Evolutionary conservation across 2,888 invertebrate species (phyloP).

Genomic region (Aplocera efformata): DNA sequence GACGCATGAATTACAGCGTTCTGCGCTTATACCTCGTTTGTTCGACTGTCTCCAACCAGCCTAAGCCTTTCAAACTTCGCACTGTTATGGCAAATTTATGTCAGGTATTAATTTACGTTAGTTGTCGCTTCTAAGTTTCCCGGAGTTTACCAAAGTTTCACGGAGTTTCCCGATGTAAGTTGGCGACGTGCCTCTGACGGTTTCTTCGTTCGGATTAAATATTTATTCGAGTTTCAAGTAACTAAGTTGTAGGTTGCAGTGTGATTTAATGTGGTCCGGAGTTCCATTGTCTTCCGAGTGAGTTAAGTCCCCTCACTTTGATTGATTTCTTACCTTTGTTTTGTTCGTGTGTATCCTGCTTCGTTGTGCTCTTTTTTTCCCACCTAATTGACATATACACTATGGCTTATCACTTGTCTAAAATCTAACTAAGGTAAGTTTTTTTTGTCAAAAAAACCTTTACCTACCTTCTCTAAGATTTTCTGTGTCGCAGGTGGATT

Average conservation of each 20-base stretch:
- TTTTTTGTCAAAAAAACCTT: too few relatives aligned
- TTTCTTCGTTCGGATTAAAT: conserved; percentile 65
- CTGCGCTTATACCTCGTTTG: conserved; percentile 57
- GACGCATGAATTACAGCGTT: conserved; percentile 1
- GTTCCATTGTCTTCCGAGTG: conserved; percentile 14
- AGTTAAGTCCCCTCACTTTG: background rate
- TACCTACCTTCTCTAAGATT: too few relatives aligned
- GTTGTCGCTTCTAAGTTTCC: conserved; percentile 48
- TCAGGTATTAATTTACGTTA: conserved; percentile 78
- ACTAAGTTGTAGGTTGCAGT: conserved; percentile 31
- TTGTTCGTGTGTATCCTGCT: too few relatives aligned
- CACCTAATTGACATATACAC: too few relatives aligned
- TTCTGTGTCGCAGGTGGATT: too few relatives aligned
- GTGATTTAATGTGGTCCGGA: conserved; percentile 19
- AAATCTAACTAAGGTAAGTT: too few relatives aligned
- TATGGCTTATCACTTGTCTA: too few relatives aligned
- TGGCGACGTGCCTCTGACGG: conserved; percentile 48
- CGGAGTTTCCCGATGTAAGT: conserved; percentile 49
- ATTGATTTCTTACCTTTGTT: too few relatives aligned
- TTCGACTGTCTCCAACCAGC: conserved; percentile 58
- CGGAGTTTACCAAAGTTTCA: conserved; percentile 42
- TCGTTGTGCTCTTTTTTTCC: too few relatives aligned
- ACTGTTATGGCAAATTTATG: conserved; percentile 78
- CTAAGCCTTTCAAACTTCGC: conserved; percentile 57
- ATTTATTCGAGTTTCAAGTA: conserved; percentile 60